Evolutionary conservation across 2,888 invertebrate species (phyloP), one percentile per base, ranked within the genome.

Genomic region (Eristalis tenax): DNA sequence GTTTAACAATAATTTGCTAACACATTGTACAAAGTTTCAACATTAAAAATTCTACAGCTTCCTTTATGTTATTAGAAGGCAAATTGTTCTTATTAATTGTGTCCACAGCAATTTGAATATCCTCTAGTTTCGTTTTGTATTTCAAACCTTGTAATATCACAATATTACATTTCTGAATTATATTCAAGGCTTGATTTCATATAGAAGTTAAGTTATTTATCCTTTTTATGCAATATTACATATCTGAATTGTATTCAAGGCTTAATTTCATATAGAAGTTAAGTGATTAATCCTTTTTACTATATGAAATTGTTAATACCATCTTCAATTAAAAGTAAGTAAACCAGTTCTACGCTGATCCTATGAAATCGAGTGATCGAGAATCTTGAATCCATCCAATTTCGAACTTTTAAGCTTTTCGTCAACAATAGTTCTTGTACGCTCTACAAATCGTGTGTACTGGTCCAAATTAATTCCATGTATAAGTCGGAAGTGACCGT

Each of bases 231-330:
- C n/a, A n/a, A n/a, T n/a, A n/a, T n/a, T n/a, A n/a, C n/a, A n/a
- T n/a, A n/a, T n/a, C n/a, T n/a, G 40, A 38, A 82, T 69, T 18
- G 13, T 4, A 59, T 78, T 82, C 38, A 75, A 28, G 40, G 78
- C 84, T 59, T 66, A 8, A n/a, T n/a, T n/a, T n/a, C n/a, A n/a
- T n/a, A n/a, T n/a, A n/a, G n/a, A n/a, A n/a, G n/a, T n/a, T n/a
- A 61, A 61, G 5, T 43, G 3, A 43, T n/a, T 43, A n/a, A 43
- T 43, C n/a, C 15, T n/a, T 5, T 43, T 43, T 5, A 4, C 43
- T 43, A n/a, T n/a, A 50, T 50, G 18, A 50, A 50, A n/a, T 50
- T 50, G n/a, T 50, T n/a, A 50, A 50, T 50, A 4, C 6, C 18
- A 6, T 50, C 43, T 50, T 50, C n/a, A 50, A 50, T 18, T 50